Base-by-base conservation (phyloP, 2,888 invertebrate species). In the Lithophane socia region DNA sequence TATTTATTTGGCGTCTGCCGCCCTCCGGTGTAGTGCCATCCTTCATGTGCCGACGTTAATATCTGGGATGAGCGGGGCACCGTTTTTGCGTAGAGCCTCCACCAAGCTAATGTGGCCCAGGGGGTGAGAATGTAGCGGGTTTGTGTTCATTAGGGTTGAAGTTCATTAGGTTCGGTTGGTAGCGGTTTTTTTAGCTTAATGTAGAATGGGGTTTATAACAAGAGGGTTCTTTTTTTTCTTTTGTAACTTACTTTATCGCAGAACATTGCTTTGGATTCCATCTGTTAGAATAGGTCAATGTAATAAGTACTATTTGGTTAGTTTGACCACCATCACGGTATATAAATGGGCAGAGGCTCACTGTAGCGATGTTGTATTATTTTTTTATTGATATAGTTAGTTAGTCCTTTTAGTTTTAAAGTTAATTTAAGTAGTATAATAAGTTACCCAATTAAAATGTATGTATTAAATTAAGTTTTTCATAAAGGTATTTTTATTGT, bases 41-140 rank as follows among this genome's bases (percentile, higher is more conserved):
- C 88, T 87, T 91, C 90, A 88, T 90, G 89, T 86, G 87, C 86
- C 69, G 83, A 86, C 90, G 88, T 89, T 91, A 87, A 92, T 91
- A 89, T 89, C 82, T 83, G 79, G 89, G 88, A 91, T 89, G 86
- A 89, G 85, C 79, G 82, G 73, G 84, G 79, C 75, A 73, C 82
- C 84, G 91, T 91, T 92, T 91, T 92, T 90, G 86, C 87, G 77
- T 87, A 84, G 77, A 85, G 82, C 80, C 56, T 80, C 82, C 77
- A 44, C 72, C 63, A 63, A 49, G 29, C 44, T 49, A 16, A 68
- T 0, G 29, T 44, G 77, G 68, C 10, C 10, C 56, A 73, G 75
- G 72, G 13, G 21, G 18, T 58, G 24, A 69, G 73, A 2, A 24
- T 1, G 3, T 1, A 75, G 76, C 65, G 69, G 69, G 18, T 67